Evolutionary conservation across 2,113 vertebrate species (phyloP), one percentile per base, ranked within the genome.

Genomic region (Centropristis striata): DNA sequence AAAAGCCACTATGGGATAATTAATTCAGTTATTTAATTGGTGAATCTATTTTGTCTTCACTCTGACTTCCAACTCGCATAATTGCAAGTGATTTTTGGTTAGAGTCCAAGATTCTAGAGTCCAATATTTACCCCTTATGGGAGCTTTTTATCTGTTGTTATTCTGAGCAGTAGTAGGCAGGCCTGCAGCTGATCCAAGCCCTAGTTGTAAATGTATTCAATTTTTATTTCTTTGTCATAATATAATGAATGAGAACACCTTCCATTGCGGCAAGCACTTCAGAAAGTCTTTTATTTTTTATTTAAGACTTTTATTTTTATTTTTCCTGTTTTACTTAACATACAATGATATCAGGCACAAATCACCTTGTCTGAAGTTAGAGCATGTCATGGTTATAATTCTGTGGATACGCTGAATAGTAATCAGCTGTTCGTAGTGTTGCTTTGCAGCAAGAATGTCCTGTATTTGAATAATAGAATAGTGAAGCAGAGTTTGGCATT

Each of bases 41-140:
- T 44, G 28, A 70, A 81, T 78, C 64, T 54, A 46, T 83, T 58
- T 57, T 65, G 20, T 53, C 32, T 66, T 63, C 12, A 10, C 61
- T 77, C 42, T 61, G 58, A 61, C 53, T 77, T 80, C 76, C 63
- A 83, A 47, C 76, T 80, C 13, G 3, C 57, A 69, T 80, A 73
- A 77, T 73, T 64, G 42, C 28, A 41, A 73, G 50, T 70, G 57
- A 53, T 83, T 79, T 67, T 83, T 80, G 80, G 58, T 72, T 11
- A 20, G 28, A 20, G 4, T 81, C 68, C 68, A 84, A 71, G 37
- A 72, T 54, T 13, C 27, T 71, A 21, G 14, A 58, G 61, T 67
- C 71, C 28, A 83, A 80, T 69, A 69, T 73, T 55, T 53, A 27
- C 21, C 80, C 39, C 68, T 66, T 46, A 32, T 66, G 81, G 63